These are phyloP conservation scores for Charina bottae DNA, from an alignment of 2,113 vertebrate genomes.

Conservation along the genomic window DNA sequence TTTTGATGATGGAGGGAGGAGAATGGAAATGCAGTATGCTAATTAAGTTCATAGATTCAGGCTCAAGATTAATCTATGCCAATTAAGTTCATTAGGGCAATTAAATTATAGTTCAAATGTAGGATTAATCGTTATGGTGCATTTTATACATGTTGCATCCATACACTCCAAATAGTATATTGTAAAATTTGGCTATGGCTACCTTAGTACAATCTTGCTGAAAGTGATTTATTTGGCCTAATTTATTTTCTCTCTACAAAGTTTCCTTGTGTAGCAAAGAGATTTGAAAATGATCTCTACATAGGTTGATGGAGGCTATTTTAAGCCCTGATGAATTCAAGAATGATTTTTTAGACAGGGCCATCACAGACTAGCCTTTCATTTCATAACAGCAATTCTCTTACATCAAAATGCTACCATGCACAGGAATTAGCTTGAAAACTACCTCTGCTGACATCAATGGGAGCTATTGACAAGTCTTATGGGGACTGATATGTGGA, in stretches of 20 bases:
- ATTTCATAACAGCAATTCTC: neutral
- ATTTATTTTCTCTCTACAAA: neutral
- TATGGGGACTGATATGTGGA: neutral
- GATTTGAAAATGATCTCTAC: conserved; percentile 1
- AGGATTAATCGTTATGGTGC: neutral
- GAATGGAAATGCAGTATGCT: conserved; percentile 39
- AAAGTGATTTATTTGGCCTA: neutral
- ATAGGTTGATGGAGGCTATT: neutral
- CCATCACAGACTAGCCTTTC: neutral
- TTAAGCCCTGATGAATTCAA: conserved; percentile 1
- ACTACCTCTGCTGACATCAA: neutral
- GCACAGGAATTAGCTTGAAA: conserved; percentile 1
- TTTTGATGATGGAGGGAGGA: neutral
- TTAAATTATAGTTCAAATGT: neutral
- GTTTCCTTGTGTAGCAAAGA: neutral
- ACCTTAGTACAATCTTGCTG: neutral
- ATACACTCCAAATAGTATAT: neutral
- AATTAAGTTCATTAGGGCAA: neutral
- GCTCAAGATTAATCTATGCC: neutral
- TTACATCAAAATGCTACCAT: neutral
- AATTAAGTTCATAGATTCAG: conserved; percentile 28
- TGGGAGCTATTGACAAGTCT: neutral
- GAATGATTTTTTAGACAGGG: neutral
- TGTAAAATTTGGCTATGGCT: neutral
- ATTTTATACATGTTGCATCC: neutral